Percentiles rank a stretch among this genome's conserved stretches.
Conservation (phyloP, 1,140 invertebrate genomes). For the Bombus waltoni region DNA sequence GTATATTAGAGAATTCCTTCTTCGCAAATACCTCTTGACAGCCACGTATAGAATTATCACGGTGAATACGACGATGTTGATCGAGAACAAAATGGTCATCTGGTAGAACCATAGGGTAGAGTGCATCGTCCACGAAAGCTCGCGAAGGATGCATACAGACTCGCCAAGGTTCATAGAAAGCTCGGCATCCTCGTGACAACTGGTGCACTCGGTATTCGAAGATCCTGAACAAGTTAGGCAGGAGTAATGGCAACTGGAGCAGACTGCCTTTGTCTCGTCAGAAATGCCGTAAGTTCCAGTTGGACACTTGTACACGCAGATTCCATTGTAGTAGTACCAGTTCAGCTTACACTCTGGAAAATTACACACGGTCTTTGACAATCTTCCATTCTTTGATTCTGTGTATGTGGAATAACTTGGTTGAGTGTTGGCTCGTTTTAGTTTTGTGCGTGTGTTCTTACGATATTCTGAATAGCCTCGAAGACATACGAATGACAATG, state of each 20-base stretch:
- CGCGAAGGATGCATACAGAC: constrained; percentile 62
- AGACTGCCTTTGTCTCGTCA: constrained; percentile 38
- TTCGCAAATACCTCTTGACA: constrained; percentile 25
- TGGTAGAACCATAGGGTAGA: constrained; percentile 70
- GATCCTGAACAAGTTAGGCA: constrained; percentile 70
- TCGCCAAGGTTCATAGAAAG: constrained; percentile 36
- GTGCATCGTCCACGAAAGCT: constrained; percentile 64
- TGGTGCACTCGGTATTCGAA: constrained; percentile 66
- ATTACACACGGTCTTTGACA: constrained; percentile 55
- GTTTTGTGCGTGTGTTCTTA: neutral
- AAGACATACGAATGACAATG: constrained; percentile 3
- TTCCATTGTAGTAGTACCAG: constrained; percentile 50
- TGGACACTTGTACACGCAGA: constrained; percentile 56
- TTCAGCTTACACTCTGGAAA: constrained; percentile 65
- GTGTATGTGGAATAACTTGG: neutral
- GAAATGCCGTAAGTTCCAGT: constrained; percentile 50
- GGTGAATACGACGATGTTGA: constrained; percentile 44
- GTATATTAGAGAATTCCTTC: constrained; percentile 26
- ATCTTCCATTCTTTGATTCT: neutral
- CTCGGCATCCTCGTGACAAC: constrained; percentile 66
- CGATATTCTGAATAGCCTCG: neutral
- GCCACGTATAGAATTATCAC: constrained; percentile 37
- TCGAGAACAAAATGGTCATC: constrained; percentile 60
- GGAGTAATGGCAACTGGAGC: constrained; percentile 69
- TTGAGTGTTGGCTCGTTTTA: constrained; percentile 6